These are phyloP conservation scores for Hyaena hyaena DNA, from an alignment of 2,113 vertebrate genomes.

Conservation along the genomic window DNA sequence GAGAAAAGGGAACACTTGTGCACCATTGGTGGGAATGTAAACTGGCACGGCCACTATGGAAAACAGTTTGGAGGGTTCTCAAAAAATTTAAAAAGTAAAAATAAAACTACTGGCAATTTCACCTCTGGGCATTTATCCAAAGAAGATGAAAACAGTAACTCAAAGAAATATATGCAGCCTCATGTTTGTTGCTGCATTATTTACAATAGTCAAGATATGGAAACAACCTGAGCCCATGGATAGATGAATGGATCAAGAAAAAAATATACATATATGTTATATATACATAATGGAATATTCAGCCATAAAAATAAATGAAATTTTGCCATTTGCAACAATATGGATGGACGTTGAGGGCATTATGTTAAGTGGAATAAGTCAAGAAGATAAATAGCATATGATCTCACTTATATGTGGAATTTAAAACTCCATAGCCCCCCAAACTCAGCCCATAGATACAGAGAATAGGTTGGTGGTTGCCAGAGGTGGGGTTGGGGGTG, in stretches of 20 bases:
- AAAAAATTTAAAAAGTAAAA: neutral
- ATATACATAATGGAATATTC: neutral
- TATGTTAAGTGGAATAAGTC: neutral
- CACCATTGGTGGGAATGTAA: neutral
- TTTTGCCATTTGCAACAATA: neutral
- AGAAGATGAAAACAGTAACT: neutral
- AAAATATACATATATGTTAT: neutral
- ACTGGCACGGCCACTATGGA: neutral
- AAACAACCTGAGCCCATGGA: neutral
- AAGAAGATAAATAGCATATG: neutral
- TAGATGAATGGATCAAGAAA: neutral
- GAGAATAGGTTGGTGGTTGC: neutral
- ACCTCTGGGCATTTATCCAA: neutral
- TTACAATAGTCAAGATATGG: neutral
- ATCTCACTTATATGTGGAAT: neutral
- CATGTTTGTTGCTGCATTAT: neutral
- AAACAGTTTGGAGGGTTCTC: neutral
- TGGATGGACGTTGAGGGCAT: neutral
- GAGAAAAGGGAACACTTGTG: neutral
- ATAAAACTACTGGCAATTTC: neutral
- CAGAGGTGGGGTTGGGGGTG: neutral
- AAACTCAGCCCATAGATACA: neutral
- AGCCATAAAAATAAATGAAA: neutral
- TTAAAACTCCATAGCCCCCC: neutral
- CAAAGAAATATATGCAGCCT: neutral